Evolutionary conservation across 2,113 vertebrate species (phyloP).

Genomic region (Phaethornis superciliosus): DNA sequence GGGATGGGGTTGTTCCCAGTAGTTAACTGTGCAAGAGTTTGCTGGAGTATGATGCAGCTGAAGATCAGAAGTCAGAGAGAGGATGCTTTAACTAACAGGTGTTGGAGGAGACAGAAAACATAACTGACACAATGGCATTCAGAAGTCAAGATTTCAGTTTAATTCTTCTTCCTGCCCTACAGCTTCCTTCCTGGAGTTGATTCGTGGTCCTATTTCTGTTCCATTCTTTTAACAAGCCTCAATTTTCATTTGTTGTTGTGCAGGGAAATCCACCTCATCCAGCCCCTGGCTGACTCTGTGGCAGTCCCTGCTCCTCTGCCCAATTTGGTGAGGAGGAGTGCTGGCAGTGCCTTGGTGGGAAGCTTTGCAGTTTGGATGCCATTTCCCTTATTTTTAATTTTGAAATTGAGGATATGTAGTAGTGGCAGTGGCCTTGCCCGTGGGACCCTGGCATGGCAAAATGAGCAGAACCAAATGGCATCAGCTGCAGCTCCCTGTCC

Average conservation of each 20-base stretch:
- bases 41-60: neutral
- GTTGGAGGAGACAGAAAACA: neutral
- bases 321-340: accelerated
- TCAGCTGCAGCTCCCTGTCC: neutral
- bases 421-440: accelerated
- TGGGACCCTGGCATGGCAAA: neutral
- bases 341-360: neutral
- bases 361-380: neutral
- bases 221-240: neutral
- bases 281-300: neutral
- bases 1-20: neutral
- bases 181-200: neutral
- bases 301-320: neutral
- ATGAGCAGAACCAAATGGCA: neutral
- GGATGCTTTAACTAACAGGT: neutral
- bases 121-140: neutral
- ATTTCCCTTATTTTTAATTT: neutral
- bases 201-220: neutral
- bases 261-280: neutral
- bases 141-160: neutral
- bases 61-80: neutral
- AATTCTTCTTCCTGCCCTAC: neutral
- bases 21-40: neutral
- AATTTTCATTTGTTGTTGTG: neutral
- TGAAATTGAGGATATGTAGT: neutral